Conservation (phyloP, 2,888 invertebrate genomes). For the Lacanobia wlatinum region DNA sequence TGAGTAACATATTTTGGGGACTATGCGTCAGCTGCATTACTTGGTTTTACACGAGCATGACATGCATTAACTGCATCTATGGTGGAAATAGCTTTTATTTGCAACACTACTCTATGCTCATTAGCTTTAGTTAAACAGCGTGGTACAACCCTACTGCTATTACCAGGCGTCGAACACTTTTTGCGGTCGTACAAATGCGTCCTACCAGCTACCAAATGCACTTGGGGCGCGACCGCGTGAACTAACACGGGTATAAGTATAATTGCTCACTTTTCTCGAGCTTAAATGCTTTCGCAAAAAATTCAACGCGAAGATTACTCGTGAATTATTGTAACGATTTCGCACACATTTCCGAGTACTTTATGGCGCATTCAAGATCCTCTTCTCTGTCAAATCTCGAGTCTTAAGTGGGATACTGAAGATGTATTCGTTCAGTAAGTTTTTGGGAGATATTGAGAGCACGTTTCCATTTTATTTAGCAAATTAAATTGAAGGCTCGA, state of each 20-base stretch:
- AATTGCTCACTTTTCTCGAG: conserved; percentile 68
- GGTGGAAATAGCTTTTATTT: conserved; percentile 11
- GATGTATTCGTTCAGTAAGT: conserved; percentile 35
- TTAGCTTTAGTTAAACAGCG: conserved; percentile 22
- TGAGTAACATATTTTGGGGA: conserved; percentile 17
- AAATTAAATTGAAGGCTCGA: conserved; percentile 46
- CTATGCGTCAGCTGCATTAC: conserved; percentile 25
- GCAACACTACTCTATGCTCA: conserved; percentile 13
- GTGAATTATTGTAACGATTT: conserved; percentile 60
- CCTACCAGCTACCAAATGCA: conserved; percentile 29
- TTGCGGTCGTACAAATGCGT: conserved; percentile 22
- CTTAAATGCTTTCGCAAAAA: conserved; percentile 44
- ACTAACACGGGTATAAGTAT: conserved; percentile 46
- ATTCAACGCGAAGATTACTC: conserved; percentile 51
- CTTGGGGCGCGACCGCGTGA: conserved; percentile 30
- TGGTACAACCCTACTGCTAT: conserved; percentile 31
- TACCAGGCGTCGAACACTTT: conserved; percentile 12
- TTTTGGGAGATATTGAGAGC: conserved; percentile 37
- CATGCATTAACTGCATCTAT: not conserved
- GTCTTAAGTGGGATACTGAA: conserved; percentile 39
- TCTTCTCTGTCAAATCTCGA: conserved; percentile 39
- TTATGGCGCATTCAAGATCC: conserved; percentile 42
- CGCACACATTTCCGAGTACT: conserved; percentile 48
- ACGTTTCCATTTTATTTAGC: conserved; percentile 36
- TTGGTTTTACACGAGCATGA: conserved; percentile 10